Evolutionary conservation across 2,113 vertebrate genomes (phyloP), one percentile per base, ranked within the genome.

Genomic region (Propithecus coquereli): DNA sequence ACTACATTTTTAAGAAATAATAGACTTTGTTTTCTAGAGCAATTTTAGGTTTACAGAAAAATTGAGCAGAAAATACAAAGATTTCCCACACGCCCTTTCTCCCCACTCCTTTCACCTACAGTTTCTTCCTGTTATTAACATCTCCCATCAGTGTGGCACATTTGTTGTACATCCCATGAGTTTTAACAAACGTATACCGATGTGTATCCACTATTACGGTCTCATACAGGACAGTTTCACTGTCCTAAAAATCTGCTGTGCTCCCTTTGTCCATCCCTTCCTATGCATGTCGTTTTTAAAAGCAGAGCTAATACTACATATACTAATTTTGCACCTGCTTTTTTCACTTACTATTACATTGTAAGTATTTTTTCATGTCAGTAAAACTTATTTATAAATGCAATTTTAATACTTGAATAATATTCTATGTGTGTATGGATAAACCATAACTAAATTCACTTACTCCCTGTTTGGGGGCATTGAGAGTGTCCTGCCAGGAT

Each of bases 351-450:
- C 52, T 40, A 84, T 79, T 88, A 76, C n/a, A 92, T 84, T 68
- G 81, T 66, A 50, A 89, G 12, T 37, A 92, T 94, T 84, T 91
- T 87, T 87, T 40, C 77, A 54, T 77, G 50, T 91, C 76, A 94
- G 40, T 77, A 76, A 77, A 87, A 54, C 47, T 81, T 87, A 80
- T 37, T 91, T 61, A 71, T 79, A 89, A 84, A 30, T 17, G 45
- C 43, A n/a, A 45, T 84, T 94, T 91, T 87, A 84, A 50, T 84
- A 45, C 54, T 73, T 84, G 37, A 79, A 40, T 50, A 45, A 52
- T 50, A 89, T 3, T 61, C 45, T 79, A 59, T 59, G 25, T 45
- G 40, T 73, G 63, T 32, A 63, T 76, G 86, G 47, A 81, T 86
- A 30, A 94, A 59, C 18, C 40, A n/a, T 52, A 57, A 57, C 50